Evolutionary conservation across 2,797 vertebrate species (phyloP).

Genomic region (Crotalus adamanteus): DNA sequence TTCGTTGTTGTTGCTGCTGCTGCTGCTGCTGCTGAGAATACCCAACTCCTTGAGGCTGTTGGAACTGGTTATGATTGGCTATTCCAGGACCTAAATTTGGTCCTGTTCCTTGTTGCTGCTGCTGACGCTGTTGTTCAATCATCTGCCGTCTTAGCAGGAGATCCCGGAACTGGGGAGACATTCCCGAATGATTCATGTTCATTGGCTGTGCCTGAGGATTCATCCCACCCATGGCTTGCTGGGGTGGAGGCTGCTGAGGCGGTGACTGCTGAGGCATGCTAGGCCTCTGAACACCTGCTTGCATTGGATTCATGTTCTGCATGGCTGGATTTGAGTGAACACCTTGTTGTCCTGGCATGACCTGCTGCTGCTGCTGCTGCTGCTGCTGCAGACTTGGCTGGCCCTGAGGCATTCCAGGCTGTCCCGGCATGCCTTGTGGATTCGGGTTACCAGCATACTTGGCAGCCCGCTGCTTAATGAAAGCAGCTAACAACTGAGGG

Average conservation of each 20-base stretch:
- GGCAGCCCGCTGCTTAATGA: conserved; percentile 93
- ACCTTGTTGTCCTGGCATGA: conserved; percentile 80
- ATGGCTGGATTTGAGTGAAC: conserved; percentile 73
- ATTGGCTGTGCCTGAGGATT: conserved; percentile 83
- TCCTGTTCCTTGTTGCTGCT: conserved; percentile 77
- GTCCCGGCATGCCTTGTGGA: conserved; percentile 68
- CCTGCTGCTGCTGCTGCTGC: conserved; percentile 52
- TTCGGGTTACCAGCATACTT: conserved; percentile 79
- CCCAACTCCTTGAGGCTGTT: conserved; percentile 79
- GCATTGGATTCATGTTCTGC: conserved; percentile 78
- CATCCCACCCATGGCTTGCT: conserved; percentile 74
- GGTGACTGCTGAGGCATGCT: conserved; percentile 72
- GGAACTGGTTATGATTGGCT: conserved; percentile 86
- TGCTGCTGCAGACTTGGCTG: conserved; percentile 82
- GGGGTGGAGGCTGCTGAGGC: conserved; percentile 63
- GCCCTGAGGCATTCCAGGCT: conserved; percentile 82
- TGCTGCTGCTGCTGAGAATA: conserved; percentile 78
- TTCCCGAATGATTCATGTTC: conserved; percentile 79
- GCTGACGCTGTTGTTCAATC: conserved; percentile 83
- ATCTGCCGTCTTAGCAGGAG: conserved; percentile 85
- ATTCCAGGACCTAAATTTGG: conserved; percentile 72
- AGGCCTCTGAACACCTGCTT: conserved; percentile 73
- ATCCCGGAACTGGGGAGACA: conserved; percentile 89
- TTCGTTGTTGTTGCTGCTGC: conserved; percentile 78
- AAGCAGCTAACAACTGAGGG: conserved; percentile 93